Evolutionary conservation across 2,797 vertebrate genomes (phyloP).

Genomic region (Zalophus californianus): DNA sequence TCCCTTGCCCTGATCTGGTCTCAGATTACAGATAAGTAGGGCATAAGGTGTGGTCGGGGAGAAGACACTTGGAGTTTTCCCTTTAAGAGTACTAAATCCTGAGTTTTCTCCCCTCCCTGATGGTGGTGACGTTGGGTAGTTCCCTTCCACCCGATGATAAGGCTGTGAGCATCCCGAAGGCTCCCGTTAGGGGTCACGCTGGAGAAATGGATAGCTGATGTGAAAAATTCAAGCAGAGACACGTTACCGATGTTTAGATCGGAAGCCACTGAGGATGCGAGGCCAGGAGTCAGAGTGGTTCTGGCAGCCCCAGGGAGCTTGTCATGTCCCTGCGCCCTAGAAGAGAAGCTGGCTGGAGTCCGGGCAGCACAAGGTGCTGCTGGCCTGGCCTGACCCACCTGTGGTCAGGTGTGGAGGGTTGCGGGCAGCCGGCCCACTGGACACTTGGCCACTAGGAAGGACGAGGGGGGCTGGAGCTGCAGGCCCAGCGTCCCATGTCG

Average conservation of each 20-base stretch:
- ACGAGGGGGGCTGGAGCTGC: background rate
- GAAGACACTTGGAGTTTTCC: background rate
- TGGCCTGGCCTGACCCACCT: background rate
- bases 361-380: background rate
- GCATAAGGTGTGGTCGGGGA: rapidly evolving
- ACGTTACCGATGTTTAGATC: background rate
- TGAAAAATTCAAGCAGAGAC: background rate
- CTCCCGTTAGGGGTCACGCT: background rate
- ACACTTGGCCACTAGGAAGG: background rate
- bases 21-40: background rate
- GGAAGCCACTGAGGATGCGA: background rate
- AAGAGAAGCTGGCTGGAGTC: too few species aligned
- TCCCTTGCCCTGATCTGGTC: background rate
- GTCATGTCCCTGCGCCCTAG: background rate
- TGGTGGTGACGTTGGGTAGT: background rate
- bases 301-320: too few species aligned
- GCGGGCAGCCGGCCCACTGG: rapidly evolving
- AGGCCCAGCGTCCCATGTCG: background rate
- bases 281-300: too few species aligned
- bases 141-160: background rate
- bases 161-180: background rate
- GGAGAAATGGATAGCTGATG: background rate
- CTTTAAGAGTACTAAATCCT: background rate
- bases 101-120: background rate
- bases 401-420: background rate